Conservation (phyloP, 2,888 invertebrate species). For the Leptopilina syphax region DNA sequence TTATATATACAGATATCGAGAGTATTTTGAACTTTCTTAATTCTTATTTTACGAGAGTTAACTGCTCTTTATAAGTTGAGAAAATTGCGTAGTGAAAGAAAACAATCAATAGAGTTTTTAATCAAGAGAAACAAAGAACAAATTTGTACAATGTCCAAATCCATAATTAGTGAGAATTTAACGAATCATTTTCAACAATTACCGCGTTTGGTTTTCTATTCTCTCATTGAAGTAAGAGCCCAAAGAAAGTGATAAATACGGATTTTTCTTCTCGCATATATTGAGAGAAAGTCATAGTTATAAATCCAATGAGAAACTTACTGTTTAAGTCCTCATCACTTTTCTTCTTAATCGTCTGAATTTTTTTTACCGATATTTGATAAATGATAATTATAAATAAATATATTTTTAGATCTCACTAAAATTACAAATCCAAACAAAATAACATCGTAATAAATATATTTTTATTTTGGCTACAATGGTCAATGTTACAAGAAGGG, state of each 20-base stretch:
- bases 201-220: conserved; percentile 31
- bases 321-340: no score
- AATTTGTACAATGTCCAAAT: not conserved
- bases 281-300: conserved; percentile 49
- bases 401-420: no score
- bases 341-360: no score
- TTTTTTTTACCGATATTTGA: no score
- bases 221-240: conserved; percentile 42
- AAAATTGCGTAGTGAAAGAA: conserved; percentile 27
- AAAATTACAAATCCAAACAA: no score
- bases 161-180: conserved; percentile 5
- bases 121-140: not conserved
- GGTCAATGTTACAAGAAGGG: no score
- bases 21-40: not conserved
- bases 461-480: no score
- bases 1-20: not conserved
- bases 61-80: conserved; percentile 1
- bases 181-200: conserved; percentile 11
- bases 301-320: conserved; percentile 37
- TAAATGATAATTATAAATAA: no score
- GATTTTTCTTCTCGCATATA: conserved; percentile 36
- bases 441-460: no score
- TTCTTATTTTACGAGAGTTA: not conserved
- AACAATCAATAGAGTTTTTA: conserved; percentile 2
- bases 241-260: conserved; percentile 40